Evolutionary conservation across 1,140 invertebrate species (phyloP).

Genomic region (Mactra quadrangularis): DNA sequence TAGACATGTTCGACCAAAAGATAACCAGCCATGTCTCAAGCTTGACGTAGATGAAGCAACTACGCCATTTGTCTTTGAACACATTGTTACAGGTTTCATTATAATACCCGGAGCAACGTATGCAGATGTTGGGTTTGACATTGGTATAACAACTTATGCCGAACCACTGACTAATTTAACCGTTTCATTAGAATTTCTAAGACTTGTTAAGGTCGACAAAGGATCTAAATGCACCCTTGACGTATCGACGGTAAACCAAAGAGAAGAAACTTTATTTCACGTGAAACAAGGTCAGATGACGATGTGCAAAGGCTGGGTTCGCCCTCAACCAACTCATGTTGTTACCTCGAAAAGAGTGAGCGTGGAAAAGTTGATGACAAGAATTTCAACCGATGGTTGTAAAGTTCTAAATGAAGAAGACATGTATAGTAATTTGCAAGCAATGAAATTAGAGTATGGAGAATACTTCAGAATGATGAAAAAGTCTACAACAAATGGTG

Average conservation of each 20-base stretch:
- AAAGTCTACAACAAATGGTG: not conserved
- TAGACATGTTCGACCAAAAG: conserved; percentile 6
- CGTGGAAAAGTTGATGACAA: not conserved
- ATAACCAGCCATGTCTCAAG: not conserved
- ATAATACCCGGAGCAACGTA: conserved; percentile 57
- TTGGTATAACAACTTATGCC: not conserved
- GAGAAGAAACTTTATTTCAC: conserved; percentile 20
- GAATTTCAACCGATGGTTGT: not conserved
- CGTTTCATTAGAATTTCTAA: conserved; percentile 44
- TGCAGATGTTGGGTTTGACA: conserved; percentile 55
- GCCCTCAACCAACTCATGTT: not conserved
- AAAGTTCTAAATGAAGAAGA: not conserved
- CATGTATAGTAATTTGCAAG: conserved; percentile 15
- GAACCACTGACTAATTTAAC: not conserved
- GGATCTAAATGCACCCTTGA: not conserved
- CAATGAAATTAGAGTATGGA: conserved; percentile 41
- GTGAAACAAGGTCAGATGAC: conserved; percentile 9
- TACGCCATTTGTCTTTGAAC: conserved; percentile 56
- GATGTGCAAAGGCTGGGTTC: conserved; percentile 38
- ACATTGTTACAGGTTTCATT: conserved; percentile 21
- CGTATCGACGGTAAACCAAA: conserved; percentile 38
- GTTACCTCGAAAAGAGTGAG: not conserved
- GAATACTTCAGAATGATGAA: not conserved
- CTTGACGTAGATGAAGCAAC: conserved; percentile 1
- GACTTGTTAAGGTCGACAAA: conserved; percentile 19